Base-by-base conservation (phyloP, 2,888 invertebrate genomes). In the Idaea straminata region DNA sequence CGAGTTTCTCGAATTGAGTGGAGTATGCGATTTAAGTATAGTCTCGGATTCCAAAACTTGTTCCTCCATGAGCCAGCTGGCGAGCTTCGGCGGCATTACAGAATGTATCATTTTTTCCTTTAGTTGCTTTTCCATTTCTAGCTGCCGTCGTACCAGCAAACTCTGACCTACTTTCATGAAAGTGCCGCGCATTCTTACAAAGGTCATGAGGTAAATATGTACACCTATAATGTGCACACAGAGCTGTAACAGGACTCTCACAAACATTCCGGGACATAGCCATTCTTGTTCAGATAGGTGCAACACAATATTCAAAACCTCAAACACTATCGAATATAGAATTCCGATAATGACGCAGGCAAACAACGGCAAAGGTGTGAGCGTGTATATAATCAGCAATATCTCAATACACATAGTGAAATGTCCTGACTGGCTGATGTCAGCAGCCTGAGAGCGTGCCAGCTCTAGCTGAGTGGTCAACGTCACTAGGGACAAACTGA, bases 81-180 rank as follows among this genome's bases (percentile, higher is more conserved):
- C 98, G 2, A 98, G 97, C 82, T 96, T 97, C 0, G 98, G 98
- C 7, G 99, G 99, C 99, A 99, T 99, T 67, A 99, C 97, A 35
- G 98, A 99, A 84, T 97, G 97, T 77, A 98, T 98, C 98, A 99
- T 99, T 85, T 98, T 98, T 85, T 99, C 98, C 85, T 99, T 99
- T 61, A 99, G 93, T 82, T 97, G 96, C 79, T 98, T 98, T 84
- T 99, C 99, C 93, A 97, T 95, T 88, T 98, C 98, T 67, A 99
- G 89, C 83, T 99, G 98, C 63, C 96, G 94, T 38, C 98, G 94
- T 5, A 98, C 98, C 67, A 99, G 91, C 68, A 98, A 91, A 77
- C 98, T 98, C 85, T 99, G 98, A 0, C 99, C 98, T 63, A 96
- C 98, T 93, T 98, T 98, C 96, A 98, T 98, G 88, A 99, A 99